Evolutionary conservation across 2,797 vertebrate species (phyloP).

Genomic region (Paramormyrops hopkinsi): DNA sequence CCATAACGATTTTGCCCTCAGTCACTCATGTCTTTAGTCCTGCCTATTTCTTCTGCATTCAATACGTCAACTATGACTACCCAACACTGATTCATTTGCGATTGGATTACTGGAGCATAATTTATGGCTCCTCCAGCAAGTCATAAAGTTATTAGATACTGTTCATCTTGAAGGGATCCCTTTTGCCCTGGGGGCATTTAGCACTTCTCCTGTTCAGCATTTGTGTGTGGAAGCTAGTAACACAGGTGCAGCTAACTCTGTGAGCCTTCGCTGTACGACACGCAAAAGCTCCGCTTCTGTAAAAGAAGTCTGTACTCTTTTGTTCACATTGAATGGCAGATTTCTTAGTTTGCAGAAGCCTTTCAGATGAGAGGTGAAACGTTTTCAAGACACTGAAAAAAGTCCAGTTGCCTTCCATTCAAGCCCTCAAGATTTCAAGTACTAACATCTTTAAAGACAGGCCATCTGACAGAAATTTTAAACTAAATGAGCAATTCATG

Average conservation of each 20-base stretch:
- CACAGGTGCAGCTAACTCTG: background rate
- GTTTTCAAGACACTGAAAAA: background rate
- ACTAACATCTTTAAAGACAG: background rate
- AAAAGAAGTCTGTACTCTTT: background rate
- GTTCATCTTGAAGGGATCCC: background rate
- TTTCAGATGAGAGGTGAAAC: no score
- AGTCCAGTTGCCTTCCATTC: background rate
- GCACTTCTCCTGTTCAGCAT: background rate
- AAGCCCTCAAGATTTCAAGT: background rate
- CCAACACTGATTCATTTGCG: background rate
- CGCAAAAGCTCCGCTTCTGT: background rate
- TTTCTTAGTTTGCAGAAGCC: background rate
- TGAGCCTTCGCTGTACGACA: background rate
- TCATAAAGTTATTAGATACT: background rate
- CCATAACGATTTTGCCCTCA: background rate
- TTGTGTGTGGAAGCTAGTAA: background rate
- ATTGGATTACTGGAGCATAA: background rate
- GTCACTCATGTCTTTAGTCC: background rate
- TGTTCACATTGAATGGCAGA: background rate
- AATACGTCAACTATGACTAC: background rate
- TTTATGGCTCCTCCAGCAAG: background rate
- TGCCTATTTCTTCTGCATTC: background rate
- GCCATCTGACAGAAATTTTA: background rate
- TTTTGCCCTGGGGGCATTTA: background rate
- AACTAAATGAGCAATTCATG: background rate